Conservation (phyloP, 2,797 vertebrate genomes). For the Catostomus latipinnis region DNA sequence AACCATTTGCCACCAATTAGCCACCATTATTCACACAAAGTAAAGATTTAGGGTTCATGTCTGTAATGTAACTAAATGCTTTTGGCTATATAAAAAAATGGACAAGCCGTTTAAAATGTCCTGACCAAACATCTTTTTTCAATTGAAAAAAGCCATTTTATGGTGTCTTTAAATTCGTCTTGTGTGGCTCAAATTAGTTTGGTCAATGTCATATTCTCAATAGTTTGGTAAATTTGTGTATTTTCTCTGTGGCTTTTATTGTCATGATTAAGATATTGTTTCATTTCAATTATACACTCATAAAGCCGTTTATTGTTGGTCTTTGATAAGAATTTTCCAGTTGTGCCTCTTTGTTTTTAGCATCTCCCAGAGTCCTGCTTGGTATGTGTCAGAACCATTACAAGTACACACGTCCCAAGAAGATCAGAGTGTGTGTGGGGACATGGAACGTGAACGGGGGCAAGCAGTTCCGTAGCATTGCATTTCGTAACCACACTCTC, state of each 20-base stretch:
- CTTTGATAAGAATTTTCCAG: neutral
- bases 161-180: neutral
- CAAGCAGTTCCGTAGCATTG: slow-evolving; percentile 97
- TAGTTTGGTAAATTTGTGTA: neutral
- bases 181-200: slow-evolving; percentile 5
- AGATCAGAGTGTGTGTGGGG: slow-evolving; percentile 89
- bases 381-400: slow-evolving; percentile 96
- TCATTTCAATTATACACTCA: neutral
- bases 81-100: no score
- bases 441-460: slow-evolving; percentile 99
- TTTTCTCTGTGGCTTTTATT: slow-evolving; percentile 10
- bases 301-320: neutral
- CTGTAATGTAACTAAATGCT: no score
- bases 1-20: no score
- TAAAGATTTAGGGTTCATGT: no score
- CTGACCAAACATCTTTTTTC: no score
- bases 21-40: no score
- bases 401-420: slow-evolving; percentile 91
- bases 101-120: no score
- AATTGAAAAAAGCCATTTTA: no score
- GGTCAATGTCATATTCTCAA: neutral
- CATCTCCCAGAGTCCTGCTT: slow-evolving; percentile 92
- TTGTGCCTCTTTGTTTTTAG: slow-evolving; percentile 68
- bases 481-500: slow-evolving; percentile 96
- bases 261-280: slow-evolving; percentile 2